These are phyloP conservation scores for Ferdinandea cuprea DNA, from an alignment of 2,888 invertebrate genomes.

Conservation along the genomic window DNA sequence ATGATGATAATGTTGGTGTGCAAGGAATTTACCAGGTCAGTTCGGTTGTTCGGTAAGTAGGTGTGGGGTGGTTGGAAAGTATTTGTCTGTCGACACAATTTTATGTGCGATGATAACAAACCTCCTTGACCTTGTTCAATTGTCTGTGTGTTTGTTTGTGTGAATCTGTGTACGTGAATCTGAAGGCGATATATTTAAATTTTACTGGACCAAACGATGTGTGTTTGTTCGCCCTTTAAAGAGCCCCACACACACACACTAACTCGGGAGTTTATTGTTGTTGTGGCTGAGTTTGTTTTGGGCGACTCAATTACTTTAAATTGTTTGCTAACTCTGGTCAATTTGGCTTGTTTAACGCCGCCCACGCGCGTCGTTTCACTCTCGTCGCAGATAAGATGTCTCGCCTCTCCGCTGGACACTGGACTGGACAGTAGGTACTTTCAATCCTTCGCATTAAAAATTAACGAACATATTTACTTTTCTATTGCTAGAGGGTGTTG, in stretches of 20 bases:
- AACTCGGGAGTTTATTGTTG: background rate
- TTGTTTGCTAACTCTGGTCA: constrained; percentile 74
- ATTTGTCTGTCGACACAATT: constrained; percentile 71
- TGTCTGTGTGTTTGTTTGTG: too few relatives aligned
- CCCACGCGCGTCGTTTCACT: constrained; percentile 60
- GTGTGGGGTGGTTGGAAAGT: constrained; percentile 30
- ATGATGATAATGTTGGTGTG: constrained; percentile 45
- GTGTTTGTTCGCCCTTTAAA: background rate
- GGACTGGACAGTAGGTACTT: constrained; percentile 63
- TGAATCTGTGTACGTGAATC: constrained; percentile 37
- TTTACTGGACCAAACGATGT: constrained; percentile 20
- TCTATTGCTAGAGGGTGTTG: constrained; percentile 27
- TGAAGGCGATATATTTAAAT: constrained; percentile 65
- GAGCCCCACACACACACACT: background rate
- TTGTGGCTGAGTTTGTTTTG: constrained; percentile 53
- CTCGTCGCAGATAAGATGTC: constrained; percentile 31
- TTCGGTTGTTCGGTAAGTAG: constrained; percentile 55
- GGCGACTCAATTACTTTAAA: constrained; percentile 74
- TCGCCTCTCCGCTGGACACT: constrained; percentile 14
- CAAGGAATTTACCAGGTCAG: constrained; percentile 72
- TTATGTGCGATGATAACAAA: constrained; percentile 40
- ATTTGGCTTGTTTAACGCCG: constrained; percentile 71
- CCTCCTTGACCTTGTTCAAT: constrained; percentile 73
- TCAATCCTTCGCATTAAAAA: constrained; percentile 70
- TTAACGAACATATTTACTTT: constrained; percentile 70